Conservation (phyloP, 2,113 vertebrate genomes). For the Hypocryptadius cinnamomeus region DNA sequence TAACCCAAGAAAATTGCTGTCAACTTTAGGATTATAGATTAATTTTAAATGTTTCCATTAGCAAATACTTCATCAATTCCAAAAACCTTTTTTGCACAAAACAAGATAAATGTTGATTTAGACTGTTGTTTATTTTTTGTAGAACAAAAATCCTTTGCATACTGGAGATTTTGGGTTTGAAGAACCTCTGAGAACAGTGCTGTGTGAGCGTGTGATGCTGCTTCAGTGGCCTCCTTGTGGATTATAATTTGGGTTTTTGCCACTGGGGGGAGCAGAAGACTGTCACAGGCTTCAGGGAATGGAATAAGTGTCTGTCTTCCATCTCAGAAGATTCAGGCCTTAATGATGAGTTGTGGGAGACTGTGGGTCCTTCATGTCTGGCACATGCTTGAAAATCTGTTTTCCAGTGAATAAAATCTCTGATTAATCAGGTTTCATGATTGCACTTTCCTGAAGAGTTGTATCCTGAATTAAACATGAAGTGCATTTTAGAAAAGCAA, state of each 20-base stretch:
- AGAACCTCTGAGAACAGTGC: background rate
- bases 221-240: background rate
- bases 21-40: background rate
- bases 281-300: background rate
- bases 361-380: background rate
- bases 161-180: background rate
- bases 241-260: background rate
- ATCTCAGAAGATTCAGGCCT: background rate
- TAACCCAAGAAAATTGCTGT: background rate
- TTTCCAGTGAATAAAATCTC: background rate
- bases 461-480: background rate
- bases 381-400: background rate
- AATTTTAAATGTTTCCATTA: background rate
- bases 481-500: background rate
- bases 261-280: slow-evolving; percentile 49
- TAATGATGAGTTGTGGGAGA: background rate
- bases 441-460: background rate
- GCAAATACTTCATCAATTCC: background rate
- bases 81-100: background rate
- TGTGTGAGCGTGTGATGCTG: background rate
- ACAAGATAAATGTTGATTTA: background rate
- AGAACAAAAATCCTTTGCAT: background rate
- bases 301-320: background rate
- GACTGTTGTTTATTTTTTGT: background rate
- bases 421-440: background rate